Evolutionary conservation across 2,113 vertebrate genomes (phyloP).

Genomic region (Dipodomys ordii): DNA sequence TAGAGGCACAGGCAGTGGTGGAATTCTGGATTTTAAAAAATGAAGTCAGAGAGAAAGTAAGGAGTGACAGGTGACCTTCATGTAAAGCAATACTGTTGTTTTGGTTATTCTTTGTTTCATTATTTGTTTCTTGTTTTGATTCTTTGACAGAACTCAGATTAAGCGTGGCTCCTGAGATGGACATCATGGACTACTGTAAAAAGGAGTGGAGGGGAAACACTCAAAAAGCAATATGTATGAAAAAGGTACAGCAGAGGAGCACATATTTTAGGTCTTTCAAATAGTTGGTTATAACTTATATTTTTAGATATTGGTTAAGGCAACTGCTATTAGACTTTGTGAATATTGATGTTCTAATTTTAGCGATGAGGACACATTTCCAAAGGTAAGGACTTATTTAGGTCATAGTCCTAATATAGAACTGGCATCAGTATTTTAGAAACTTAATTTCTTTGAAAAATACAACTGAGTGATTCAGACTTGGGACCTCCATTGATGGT

Average conservation of each 20-base stretch:
- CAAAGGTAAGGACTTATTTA: constrained; percentile 24
- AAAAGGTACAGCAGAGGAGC: constrained; percentile 88
- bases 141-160: constrained; percentile 85
- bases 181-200: constrained; percentile 93
- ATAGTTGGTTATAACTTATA: background rate
- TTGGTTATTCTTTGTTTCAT: background rate
- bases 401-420: constrained; percentile 51
- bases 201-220: constrained; percentile 96
- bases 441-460: constrained; percentile 42
- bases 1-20: background rate
- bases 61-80: background rate
- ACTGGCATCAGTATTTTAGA: background rate
- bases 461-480: background rate
- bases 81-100: background rate
- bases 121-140: background rate
- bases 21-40: background rate
- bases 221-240: constrained; percentile 92
- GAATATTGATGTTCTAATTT: constrained; percentile 37
- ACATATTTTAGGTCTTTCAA: background rate
- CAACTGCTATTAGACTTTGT: background rate
- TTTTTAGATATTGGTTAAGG: constrained; percentile 50
- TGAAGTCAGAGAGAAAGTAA: background rate
- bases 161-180: constrained; percentile 92
- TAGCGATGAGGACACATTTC: constrained; percentile 47
- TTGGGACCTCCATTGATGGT: background rate